Conservation (phyloP, 2,888 invertebrate species). For the Hypena proboscidalis region DNA sequence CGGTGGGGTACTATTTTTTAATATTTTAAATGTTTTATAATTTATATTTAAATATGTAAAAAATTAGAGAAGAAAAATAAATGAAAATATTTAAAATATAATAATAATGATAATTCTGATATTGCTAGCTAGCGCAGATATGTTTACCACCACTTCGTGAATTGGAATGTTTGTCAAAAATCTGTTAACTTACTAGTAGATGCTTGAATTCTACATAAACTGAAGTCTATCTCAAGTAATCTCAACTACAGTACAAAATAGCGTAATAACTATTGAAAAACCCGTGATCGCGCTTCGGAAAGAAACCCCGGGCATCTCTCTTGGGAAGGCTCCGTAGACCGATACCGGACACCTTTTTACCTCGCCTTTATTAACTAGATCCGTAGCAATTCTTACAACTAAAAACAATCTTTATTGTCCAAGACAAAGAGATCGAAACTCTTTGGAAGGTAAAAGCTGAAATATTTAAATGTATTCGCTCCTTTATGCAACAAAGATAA, state of each 20-base stretch:
- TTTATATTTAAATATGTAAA: no score
- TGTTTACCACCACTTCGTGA: no score
- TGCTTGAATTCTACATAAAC: no score
- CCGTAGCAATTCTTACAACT: constrained; percentile 15
- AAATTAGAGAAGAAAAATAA: no score
- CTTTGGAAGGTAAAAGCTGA: constrained; percentile 4
- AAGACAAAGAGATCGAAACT: constrained; percentile 5
- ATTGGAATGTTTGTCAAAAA: no score
- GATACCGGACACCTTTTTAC: constrained; percentile 20
- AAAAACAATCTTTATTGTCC: constrained; percentile 13
- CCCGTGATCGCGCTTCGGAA: constrained; percentile 13
- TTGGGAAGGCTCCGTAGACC: constrained; percentile 8
- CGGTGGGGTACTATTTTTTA: no score
- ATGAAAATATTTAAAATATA: no score
- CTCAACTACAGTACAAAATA: constrained; percentile 1
- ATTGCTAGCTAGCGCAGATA: no score
- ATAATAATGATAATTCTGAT: no score
- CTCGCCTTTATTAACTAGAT: constrained; percentile 21
- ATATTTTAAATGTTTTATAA: no score
- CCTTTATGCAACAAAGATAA: constrained; percentile 31
- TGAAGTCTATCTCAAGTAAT: no score
- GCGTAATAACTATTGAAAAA: constrained; percentile 17
- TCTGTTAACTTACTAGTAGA: no score
- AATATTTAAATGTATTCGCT: constrained; percentile 28
- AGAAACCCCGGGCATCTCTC: constrained; percentile 18